phyloP scores from a whole-genome alignment of 2,113 vertebrate genomes.

The cat (Felis catus) region DNA sequence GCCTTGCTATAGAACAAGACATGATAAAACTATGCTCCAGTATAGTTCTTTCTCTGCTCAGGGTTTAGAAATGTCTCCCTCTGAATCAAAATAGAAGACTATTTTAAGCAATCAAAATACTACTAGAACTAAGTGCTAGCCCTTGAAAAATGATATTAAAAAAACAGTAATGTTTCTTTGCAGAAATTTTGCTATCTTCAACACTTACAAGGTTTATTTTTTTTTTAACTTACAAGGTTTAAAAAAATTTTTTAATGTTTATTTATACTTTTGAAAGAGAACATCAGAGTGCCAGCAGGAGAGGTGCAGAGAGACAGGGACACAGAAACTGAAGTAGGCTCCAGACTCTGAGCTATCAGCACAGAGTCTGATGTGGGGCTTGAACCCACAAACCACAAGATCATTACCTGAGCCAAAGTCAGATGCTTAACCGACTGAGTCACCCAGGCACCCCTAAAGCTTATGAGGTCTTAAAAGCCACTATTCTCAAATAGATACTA shows the following conservation, averaged over 20 bases:
- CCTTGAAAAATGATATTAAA: neutral
- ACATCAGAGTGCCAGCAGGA: too few relatives aligned
- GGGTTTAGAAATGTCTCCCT: slow-evolving; percentile 34
- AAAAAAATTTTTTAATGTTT: too few relatives aligned
- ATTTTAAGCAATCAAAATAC: slow-evolving; percentile 32
- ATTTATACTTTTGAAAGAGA: too few relatives aligned
- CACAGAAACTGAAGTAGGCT: too few relatives aligned
- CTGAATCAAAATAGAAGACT: slow-evolving; percentile 39
- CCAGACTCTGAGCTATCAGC: too few relatives aligned
- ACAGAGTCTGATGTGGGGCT: too few relatives aligned
- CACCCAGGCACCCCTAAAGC: too few relatives aligned
- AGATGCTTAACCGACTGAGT: too few relatives aligned
- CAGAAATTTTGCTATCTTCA: slow-evolving; percentile 33
- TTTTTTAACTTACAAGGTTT: neutral
- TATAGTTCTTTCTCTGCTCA: neutral
- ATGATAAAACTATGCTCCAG: neutral
- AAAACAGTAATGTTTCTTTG: neutral
- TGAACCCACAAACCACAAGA: too few relatives aligned
- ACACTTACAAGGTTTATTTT: neutral
- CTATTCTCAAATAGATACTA: neutral
- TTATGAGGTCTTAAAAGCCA: neutral
- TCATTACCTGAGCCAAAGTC: too few relatives aligned
- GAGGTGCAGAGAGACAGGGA: too few relatives aligned
- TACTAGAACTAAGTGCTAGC: slow-evolving; percentile 22
- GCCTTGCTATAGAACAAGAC: neutral